These are phyloP conservation scores for Paguma larvata DNA, from an alignment of 2,797 vertebrate genomes.

Conservation along the genomic window DNA sequence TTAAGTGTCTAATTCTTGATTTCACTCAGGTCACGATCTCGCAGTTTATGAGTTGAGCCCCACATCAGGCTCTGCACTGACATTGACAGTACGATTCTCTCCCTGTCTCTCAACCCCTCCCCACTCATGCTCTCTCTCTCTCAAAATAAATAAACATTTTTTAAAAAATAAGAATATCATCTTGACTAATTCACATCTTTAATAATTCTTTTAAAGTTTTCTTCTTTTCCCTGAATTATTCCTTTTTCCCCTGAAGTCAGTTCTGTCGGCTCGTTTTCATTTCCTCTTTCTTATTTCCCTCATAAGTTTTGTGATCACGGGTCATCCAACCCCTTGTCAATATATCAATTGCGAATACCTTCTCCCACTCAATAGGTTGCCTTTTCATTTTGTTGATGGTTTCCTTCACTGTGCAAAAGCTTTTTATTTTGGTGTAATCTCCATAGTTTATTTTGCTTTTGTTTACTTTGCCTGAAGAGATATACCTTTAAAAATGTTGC, in stretches of 20 bases:
- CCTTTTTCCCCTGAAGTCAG: neutral
- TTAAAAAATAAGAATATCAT: neutral
- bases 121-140: too few relatives aligned
- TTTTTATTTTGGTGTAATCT: neutral
- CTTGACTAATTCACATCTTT: neutral
- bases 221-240: neutral
- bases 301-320: neutral
- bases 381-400: neutral
- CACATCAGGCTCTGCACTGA: too few relatives aligned
- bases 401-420: neutral
- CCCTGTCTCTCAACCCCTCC: too few relatives aligned
- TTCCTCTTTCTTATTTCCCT: neutral
- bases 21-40: too few relatives aligned
- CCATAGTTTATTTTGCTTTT: neutral
- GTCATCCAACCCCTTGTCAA: neutral
- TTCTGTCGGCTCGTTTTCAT: neutral
- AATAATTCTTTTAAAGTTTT: neutral
- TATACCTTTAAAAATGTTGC: neutral
- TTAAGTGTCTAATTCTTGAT: too few relatives aligned
- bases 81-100: too few relatives aligned
- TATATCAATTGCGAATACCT: neutral
- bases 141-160: too few relatives aligned
- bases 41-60: too few relatives aligned
- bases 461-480: neutral
- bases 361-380: neutral